Evolutionary conservation across 2,888 invertebrate genomes (phyloP).

Genomic region (Sphinx pinastri): DNA sequence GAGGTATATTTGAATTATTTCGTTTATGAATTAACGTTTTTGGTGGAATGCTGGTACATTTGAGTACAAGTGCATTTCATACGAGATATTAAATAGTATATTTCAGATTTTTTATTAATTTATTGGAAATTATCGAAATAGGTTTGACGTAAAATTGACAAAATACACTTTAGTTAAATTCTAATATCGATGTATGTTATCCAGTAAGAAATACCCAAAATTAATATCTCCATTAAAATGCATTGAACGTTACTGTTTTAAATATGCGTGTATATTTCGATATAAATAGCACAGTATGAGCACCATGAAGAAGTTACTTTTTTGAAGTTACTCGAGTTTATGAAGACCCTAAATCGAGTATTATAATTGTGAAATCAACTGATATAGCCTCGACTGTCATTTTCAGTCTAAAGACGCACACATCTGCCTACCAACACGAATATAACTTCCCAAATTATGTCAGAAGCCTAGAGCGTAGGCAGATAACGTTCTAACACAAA

Average conservation of each 20-base stretch:
- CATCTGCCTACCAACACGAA: no score
- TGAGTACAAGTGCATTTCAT: not conserved
- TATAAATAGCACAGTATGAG: constrained; percentile 15
- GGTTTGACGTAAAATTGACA: not conserved
- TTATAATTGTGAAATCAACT: not conserved
- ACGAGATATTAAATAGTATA: not conserved
- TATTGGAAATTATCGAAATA: not conserved
- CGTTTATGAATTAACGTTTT: constrained; percentile 45
- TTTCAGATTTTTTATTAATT: not conserved
- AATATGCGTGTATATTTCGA: constrained; percentile 6
- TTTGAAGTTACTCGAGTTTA: not conserved
- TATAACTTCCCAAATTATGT: no score
- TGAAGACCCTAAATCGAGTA: not conserved
- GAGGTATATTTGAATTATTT: constrained; percentile 72
- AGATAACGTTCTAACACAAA: no score
- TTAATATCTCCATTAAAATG: not conserved
- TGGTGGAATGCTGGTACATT: constrained; percentile 52
- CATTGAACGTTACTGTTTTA: constrained; percentile 2
- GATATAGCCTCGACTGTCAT: not conserved
- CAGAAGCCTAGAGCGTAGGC: no score
- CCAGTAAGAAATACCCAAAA: not conserved
- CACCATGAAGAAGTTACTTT: constrained; percentile 1
- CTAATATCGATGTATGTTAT: not conserved
- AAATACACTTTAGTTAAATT: no score
- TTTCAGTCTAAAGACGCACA: no score